These are phyloP conservation scores for Bombus haemorrhoidalis DNA, from an alignment of 1,140 invertebrate genomes.

Conservation along the genomic window DNA sequence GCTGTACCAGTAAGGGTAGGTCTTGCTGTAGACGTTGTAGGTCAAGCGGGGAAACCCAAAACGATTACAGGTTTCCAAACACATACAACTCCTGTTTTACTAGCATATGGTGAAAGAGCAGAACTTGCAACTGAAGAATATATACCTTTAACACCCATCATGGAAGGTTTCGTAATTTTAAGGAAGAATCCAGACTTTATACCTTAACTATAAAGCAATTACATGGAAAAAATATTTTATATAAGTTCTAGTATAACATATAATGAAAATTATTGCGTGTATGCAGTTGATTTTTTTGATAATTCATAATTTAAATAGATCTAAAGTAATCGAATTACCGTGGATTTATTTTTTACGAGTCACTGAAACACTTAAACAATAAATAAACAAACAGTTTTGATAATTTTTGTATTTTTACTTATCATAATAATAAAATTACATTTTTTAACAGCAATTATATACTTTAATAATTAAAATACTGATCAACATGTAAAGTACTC, in stretches of 20 bases:
- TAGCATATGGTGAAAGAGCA: constrained; percentile 98
- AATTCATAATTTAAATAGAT: constrained; percentile 10
- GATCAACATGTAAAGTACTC: constrained; percentile 56
- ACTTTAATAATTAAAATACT: constrained; percentile 62
- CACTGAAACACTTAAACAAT: not conserved
- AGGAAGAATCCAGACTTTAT: constrained; percentile 93
- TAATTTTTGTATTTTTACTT: constrained; percentile 29
- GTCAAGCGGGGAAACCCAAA: constrained; percentile 99
- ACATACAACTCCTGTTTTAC: constrained; percentile 98
- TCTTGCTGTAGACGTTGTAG: constrained; percentile 99
- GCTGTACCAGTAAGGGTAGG: constrained; percentile 98
- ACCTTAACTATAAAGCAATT: constrained; percentile 70
- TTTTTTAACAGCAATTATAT: constrained; percentile 40
- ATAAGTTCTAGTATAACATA: constrained; percentile 47
- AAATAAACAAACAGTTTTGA: constrained; percentile 25
- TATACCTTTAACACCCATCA: constrained; percentile 95
- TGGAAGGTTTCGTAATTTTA: constrained; percentile 99
- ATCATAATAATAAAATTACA: constrained; percentile 40
- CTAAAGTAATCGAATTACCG: not conserved
- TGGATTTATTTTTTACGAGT: constrained; percentile 22
- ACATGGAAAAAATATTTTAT: constrained; percentile 26
- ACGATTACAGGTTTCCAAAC: constrained; percentile 99
- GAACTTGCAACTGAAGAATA: constrained; percentile 99
- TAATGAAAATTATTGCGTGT: constrained; percentile 44
- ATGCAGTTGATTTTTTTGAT: constrained; percentile 14